Evolutionary conservation across 2,113 vertebrate species (phyloP), one percentile per base, ranked within the genome.

Genomic region (Edolisoma coerulescens): DNA sequence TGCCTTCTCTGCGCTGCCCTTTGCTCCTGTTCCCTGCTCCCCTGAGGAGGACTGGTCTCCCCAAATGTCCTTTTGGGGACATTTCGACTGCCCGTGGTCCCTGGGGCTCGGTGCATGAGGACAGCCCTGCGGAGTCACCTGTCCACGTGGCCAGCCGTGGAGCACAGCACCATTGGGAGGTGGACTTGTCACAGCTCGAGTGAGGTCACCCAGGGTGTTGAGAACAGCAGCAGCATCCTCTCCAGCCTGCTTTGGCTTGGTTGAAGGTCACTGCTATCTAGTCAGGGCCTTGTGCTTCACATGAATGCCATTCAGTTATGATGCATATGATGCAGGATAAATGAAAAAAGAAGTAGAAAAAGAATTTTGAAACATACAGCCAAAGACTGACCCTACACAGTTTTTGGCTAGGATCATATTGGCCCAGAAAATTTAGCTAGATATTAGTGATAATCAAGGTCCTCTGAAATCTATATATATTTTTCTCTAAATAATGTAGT

Each of bases 61-160:
- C 0, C 41, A 33, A 3, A 8, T 47, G 0, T 35, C n/a, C 37
- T 37, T 22, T 16, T 7, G 11, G 32, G 44, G 35, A 32, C 1
- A 0, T 52, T 47, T 18, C 24, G 21, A 6, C 33, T 47, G 49
- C 41, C 7, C 1, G 0, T 22, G 69, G 23, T 14, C 13, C 23
- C 42, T 4, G 8, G 33, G 23, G 3, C 11, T 0, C 0, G 1
- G 26, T 7, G 37, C 2, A 0, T 19, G n/a, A 10, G 33, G 37
- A 10, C 20, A 13, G 18, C 16, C n/a, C 28, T 3, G 14, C 3
- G 28, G 2, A 22, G 22, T 24, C 16, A 3, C 44, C 45, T 35
- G 45, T 10, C 39, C 20, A 2, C 45, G 1, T 17, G 45, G n/a
- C 37, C 28, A 30, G 57, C 9, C 12, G 7, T 21, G 17, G 20